Evolutionary conservation across 2,113 vertebrate genomes (phyloP), one percentile per base, ranked within the genome.

Genomic region (Maccullochella peelii): DNA sequence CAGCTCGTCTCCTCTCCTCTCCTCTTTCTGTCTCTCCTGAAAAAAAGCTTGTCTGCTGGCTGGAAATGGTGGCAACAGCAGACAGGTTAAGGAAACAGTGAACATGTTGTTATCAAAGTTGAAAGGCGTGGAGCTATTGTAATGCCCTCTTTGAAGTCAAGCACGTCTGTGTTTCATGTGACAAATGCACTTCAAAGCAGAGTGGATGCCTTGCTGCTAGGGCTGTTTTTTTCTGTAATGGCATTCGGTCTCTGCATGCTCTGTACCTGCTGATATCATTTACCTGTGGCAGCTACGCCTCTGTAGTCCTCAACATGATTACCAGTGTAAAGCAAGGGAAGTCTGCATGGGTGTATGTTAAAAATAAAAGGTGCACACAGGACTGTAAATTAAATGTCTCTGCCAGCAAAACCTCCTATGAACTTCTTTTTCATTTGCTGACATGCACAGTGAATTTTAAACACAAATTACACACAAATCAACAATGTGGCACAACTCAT

Each of bases 141-240:
- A 93, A 91, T 92, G 83, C 52, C 62, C 81, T 78, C 91, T 93
- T 94, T 94, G 94, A 94, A 92, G 93, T 93, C 72, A 72, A 85
- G 86, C 79, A 58, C 40, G 54, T 80, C 84, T 91, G 88, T 91
- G 89, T 94, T 94, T 92, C 80, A 91, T 92, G 89, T 87, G 91
- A 91, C 93, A 93, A 94, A 93, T 90, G 90, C 84, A 92, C 88
- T 93, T 94, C 89, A 94, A 93, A 95, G 93, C 80, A 21, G 49
- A 86, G 85, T 85, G 88, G 88, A 84, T 85, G 88, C 70, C 62
- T 85, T 50, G 85, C 88, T 87, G 77, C 84, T 50, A 47, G 67
- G 81, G 68, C 75, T 87, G 80, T 88, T 90, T 91, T 91, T 79
- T 81, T 55, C 71, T 87, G 73, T 86, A 90, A 92, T 85, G 88